phyloP scores from a whole-genome alignment of 53 echinoderm and acorn worm species.

The Hippasteria phrygiana region DNA sequence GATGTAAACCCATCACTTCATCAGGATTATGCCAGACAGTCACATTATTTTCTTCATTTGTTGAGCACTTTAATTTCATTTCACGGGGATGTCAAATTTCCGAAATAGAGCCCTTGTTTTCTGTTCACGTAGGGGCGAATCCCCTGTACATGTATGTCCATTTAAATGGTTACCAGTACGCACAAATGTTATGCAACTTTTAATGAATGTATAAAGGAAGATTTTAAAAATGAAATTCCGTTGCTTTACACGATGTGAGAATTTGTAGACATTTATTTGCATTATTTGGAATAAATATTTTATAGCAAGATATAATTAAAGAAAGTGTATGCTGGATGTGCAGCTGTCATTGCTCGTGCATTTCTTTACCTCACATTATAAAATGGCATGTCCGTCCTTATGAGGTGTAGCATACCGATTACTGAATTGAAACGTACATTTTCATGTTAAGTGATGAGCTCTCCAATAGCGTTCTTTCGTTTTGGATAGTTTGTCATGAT shows the following conservation, averaged over 20 bases:
- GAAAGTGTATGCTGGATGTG: neutral
- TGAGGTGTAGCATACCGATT: too few species aligned
- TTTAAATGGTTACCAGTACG: constrained; percentile 14
- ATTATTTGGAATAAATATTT: constrained; percentile 43
- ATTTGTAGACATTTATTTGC: constrained; percentile 59
- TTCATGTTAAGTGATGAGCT: too few species aligned
- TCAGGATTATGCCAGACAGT: too few species aligned
- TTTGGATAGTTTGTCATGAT: too few species aligned
- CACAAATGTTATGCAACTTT: constrained; percentile 49
- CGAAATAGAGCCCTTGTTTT: neutral
- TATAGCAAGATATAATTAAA: constrained; percentile 35
- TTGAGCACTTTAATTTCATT: too few species aligned
- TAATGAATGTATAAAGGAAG: neutral
- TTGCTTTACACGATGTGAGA: constrained; percentile 18
- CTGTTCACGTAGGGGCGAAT: neutral
- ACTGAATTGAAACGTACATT: too few species aligned
- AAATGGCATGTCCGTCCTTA: too few species aligned
- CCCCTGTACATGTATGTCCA: neutral
- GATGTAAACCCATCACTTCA: too few species aligned
- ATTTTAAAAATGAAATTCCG: neutral
- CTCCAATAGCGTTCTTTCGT: too few species aligned
- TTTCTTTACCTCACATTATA: neutral
- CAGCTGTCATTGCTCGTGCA: neutral
- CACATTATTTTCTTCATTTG: too few species aligned
- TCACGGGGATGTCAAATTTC: too few species aligned